Evolutionary conservation across 2,888 invertebrate genomes (phyloP), one percentile per base, ranked within the genome.

Genomic region (Slavum lentiscoides): DNA sequence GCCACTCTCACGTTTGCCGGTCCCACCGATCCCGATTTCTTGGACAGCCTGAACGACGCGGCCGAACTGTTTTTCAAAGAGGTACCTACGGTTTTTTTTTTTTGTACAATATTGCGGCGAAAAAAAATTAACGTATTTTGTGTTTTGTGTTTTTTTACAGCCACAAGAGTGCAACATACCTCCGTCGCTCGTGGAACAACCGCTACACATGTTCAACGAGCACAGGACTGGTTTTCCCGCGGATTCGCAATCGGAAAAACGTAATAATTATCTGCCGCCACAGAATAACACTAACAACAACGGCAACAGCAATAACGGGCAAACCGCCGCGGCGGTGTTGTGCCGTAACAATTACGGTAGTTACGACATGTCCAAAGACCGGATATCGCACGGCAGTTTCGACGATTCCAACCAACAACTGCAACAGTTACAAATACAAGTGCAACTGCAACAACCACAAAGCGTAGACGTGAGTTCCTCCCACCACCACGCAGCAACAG

Each of bases 1-100:
- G 93, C 93, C 4, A 93, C 94, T 0, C 86, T 95, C 76, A 93
- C 94, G 74, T 93, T 95, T 85, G 91, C 92, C 69, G 91, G 91
- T 69, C 90, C 93, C 19, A 92, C 93, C 58, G 94, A 94, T 84
- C 86, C 87, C 2, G 89, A 91, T 3, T 88, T 94, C 74, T 88
- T 94, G 84, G 94, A 94, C 84, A 92, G 91, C 84, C 88, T 94
- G 17, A 91, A 92, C 58, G 94, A 94, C 85, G 91, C 93, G 0
- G 92, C 93, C 23, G 94, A 94, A 85, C 89, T 94, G 74, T 92
- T 94, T 86, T 88, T 95, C 82, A 93, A 84, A 84, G 84, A 85
- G 81, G 85, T 85, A 83, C 83, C 83, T 82, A 17, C 23, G 3
- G 15, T 15, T 30, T 30, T 30, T 30, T 30, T 30, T 30, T 30